A percentile compares a stretch with the other conserved stretches of the same genome.
These are phyloP conservation scores for Apotomis betuletana DNA, from an alignment of 2,888 invertebrate genomes.

Conservation along the genomic window DNA sequence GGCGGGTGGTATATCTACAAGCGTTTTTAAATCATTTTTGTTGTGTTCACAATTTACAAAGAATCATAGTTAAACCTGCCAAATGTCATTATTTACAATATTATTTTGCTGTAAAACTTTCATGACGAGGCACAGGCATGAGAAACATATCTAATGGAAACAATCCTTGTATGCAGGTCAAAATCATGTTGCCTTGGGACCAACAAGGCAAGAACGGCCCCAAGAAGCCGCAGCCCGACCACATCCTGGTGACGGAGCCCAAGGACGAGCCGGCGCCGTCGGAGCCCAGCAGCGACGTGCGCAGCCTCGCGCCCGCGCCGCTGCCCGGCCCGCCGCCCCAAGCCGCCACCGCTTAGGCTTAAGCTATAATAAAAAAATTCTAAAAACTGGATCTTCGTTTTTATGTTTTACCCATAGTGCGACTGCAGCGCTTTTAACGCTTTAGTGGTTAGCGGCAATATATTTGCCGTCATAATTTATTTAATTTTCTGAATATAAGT, in stretches of 20 bases:
- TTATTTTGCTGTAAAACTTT: too few relatives aligned
- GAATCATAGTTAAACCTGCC: too few relatives aligned
- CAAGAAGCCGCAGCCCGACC: slow-evolving; percentile 98
- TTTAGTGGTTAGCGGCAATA: too few relatives aligned
- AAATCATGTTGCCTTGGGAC: slow-evolving; percentile 99
- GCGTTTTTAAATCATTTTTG: not conserved
- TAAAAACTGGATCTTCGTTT: slow-evolving; percentile 41
- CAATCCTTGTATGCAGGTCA: slow-evolving; percentile 86
- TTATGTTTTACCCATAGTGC: not conserved
- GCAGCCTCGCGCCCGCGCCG: slow-evolving; percentile 85
- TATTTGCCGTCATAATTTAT: too few relatives aligned
- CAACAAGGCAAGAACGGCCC: slow-evolving; percentile 98
- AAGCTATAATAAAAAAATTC: slow-evolving; percentile 63
- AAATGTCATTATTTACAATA: too few relatives aligned
- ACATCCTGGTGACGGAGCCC: slow-evolving; percentile 98
- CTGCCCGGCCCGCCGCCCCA: slow-evolving; percentile 66
- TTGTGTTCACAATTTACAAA: too few relatives aligned
- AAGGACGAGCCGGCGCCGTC: slow-evolving; percentile 94
- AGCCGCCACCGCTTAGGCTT: slow-evolving; percentile 68
- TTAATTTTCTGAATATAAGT: too few relatives aligned
- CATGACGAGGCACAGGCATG: too few relatives aligned
- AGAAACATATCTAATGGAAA: not conserved
- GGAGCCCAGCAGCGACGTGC: slow-evolving; percentile 90
- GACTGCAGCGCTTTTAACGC: too few relatives aligned
- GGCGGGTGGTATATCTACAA: too few relatives aligned